A percentile compares a stretch with the other conserved stretches of the same genome.
phyloP scores from a whole-genome alignment of 2,797 vertebrate species.

The Pantherophis vulpinus region DNA sequence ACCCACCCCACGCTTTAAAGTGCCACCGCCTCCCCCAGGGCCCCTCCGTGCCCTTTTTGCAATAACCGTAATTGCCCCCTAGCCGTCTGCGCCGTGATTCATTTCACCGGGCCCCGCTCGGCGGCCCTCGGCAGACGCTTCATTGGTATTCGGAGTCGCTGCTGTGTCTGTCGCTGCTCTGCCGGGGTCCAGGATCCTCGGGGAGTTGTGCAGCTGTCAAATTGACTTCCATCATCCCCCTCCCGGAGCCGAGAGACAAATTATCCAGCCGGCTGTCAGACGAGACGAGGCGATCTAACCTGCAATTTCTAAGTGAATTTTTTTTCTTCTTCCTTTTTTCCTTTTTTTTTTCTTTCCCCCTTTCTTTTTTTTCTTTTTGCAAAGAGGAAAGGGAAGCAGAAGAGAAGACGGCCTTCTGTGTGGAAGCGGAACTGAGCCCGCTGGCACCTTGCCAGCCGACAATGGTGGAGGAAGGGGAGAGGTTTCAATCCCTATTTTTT shows the following conservation, averaged over 20 bases:
- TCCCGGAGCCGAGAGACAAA: conserved; percentile 67
- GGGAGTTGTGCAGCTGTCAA: conserved; percentile 73
- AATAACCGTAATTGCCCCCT: conserved; percentile 65
- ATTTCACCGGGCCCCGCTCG: conserved; percentile 54
- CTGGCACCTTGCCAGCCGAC: background rate
- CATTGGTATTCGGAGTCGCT: conserved; percentile 67
- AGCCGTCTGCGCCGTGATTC: conserved; percentile 63
- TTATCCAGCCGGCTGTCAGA: conserved; percentile 66
- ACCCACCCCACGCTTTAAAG: background rate
- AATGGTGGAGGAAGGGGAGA: background rate
- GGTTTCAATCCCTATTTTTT: background rate
- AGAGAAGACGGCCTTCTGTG: background rate
- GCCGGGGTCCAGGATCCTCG: conserved; percentile 67
- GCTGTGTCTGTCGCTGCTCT: conserved; percentile 69
- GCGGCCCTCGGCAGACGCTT: conserved; percentile 63
- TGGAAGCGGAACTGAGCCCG: conserved; percentile 38
- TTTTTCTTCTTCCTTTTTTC: background rate
- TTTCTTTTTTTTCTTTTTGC: too few species aligned
- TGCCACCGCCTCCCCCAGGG: background rate
- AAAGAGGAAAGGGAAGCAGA: conserved; percentile 13
- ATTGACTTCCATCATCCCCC: conserved; percentile 71
- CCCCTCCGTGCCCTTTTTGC: conserved; percentile 27
- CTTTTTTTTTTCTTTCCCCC: background rate
- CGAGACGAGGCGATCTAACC: conserved; percentile 59
- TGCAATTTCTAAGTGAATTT: conserved; percentile 56